Evolutionary conservation across 1,140 invertebrate genomes (phyloP).

Genomic region (Lutraria rhynchaena): DNA sequence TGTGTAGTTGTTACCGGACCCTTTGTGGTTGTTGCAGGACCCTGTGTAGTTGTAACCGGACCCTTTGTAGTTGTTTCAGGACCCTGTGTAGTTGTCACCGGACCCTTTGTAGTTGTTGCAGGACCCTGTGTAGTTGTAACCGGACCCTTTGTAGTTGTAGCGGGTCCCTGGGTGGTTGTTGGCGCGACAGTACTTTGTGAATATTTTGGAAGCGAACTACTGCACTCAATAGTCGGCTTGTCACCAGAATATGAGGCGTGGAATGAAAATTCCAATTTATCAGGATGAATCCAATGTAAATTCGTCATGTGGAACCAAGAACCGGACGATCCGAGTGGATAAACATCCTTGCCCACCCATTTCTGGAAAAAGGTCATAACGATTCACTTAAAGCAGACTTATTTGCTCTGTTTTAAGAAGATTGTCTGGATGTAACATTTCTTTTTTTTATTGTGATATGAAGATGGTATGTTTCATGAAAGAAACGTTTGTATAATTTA

Average conservation of each 20-base stretch:
- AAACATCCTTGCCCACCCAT: neutral
- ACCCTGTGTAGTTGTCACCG: neutral
- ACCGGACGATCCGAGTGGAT: neutral
- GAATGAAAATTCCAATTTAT: neutral
- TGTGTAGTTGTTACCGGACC: neutral
- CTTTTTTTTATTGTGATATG: no score
- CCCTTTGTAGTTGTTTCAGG: neutral
- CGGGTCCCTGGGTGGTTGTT: neutral
- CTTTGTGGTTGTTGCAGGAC: neutral
- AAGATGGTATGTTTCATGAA: no score
- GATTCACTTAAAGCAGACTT: no score
- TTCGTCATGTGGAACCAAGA: neutral
- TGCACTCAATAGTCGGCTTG: neutral
- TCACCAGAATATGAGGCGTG: neutral
- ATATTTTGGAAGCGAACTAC: neutral
- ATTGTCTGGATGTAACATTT: no score
- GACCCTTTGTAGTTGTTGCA: neutral
- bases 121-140: conserved; percentile 1
- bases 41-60: neutral
- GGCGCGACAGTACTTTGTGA: neutral
- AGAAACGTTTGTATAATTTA: no score
- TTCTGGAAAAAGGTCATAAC: neutral
- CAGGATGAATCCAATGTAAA: neutral
- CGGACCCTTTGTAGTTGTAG: neutral
- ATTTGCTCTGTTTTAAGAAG: no score